These are phyloP conservation scores for Siderastrea radians DNA, from an alignment of 92 coral and sea anemone genomes.

Conservation along the genomic window DNA sequence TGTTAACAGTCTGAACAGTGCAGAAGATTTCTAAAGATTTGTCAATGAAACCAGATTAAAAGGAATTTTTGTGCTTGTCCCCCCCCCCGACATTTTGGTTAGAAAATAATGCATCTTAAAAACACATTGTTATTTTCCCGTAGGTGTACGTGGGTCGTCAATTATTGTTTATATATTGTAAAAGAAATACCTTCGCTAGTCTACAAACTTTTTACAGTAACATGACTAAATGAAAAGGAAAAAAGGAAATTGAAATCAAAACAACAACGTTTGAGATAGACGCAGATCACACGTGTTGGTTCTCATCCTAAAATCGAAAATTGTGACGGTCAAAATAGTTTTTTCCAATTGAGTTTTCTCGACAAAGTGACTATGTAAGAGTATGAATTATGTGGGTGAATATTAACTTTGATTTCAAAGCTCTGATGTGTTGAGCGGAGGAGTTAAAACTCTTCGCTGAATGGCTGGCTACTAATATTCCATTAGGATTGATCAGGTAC, in stretches of 20 bases:
- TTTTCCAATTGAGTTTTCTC: background rate
- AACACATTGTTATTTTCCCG: background rate
- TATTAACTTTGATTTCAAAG: slow-evolving; percentile 3
- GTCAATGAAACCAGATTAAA: background rate
- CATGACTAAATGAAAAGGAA: background rate
- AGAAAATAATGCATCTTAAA: background rate
- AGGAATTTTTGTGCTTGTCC: background rate
- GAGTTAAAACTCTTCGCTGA: slow-evolving; percentile 8
- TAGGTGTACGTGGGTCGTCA: slow-evolving; percentile 16
- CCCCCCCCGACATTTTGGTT: background rate
- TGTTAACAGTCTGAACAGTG: background rate
- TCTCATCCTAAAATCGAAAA: background rate
- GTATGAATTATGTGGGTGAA: background rate
- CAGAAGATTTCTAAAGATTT: no score
- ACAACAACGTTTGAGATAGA: background rate
- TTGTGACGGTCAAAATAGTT: background rate
- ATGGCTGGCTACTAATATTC: background rate
- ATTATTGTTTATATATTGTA: background rate
- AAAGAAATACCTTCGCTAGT: slow-evolving; percentile 1
- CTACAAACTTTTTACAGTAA: background rate
- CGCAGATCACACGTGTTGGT: no score
- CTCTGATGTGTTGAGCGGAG: background rate
- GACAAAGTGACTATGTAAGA: background rate
- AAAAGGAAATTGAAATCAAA: background rate
- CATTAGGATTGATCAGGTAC: slow-evolving; percentile 5